Conservation (phyloP, 2,888 invertebrate species). For the Uloborus plumipes region DNA sequence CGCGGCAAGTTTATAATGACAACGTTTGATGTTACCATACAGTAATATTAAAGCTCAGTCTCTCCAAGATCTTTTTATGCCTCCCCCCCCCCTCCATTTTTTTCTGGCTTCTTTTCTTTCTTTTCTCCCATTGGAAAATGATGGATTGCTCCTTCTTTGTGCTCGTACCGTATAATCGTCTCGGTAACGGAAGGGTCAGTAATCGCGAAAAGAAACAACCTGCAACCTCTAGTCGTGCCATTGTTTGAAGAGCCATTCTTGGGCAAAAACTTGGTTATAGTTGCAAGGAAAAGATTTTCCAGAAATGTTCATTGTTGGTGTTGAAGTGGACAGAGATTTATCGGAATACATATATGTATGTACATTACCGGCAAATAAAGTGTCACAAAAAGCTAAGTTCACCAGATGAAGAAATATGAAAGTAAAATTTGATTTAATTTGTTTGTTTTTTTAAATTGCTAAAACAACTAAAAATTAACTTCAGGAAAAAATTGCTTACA, state of each 20-base stretch:
- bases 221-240: not conserved
- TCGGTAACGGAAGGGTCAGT: constrained; percentile 14
- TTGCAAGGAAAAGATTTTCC: no score
- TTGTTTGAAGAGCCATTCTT: constrained; percentile 16
- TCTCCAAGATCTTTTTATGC: constrained; percentile 15
- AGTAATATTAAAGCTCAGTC: constrained; percentile 18
- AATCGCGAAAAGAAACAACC: constrained; percentile 1
- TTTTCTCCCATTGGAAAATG: constrained; percentile 6
- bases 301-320: no score
- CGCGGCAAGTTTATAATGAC: constrained; percentile 39
- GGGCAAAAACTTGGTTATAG: not conserved
- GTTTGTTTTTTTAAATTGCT: no score
- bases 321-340: no score
- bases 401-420: no score
- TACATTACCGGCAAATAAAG: no score
- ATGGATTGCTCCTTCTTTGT: constrained; percentile 34
- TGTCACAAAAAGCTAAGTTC: no score
- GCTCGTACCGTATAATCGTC: constrained; percentile 6
- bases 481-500: no score
- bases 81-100: no score
- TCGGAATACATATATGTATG: no score
- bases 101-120: constrained; percentile 18
- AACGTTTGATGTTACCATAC: constrained; percentile 20
- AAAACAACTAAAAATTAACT: no score
- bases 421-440: no score